Conservation (phyloP, 2,888 invertebrate species). For the Desoria tigrina region DNA sequence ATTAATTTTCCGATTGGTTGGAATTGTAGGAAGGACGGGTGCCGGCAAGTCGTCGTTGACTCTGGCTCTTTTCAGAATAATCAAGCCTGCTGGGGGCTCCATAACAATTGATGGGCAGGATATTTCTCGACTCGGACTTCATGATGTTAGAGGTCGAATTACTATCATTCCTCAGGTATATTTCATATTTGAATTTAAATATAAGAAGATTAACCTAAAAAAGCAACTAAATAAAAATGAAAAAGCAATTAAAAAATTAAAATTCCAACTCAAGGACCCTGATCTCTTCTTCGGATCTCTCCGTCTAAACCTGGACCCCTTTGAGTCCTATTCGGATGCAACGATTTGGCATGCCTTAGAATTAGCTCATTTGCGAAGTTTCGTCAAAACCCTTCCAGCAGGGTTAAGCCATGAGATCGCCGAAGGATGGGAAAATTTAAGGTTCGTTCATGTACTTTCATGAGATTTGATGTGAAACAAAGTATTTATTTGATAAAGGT, state of each 20-base stretch:
- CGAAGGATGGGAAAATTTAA: conserved; percentile 85
- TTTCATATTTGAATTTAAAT: background rate
- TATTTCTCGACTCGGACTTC: conserved; percentile 78
- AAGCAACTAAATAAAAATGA: background rate
- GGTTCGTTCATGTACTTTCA: conserved; percentile 43
- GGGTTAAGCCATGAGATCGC: conserved; percentile 80
- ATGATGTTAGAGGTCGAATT: conserved; percentile 77
- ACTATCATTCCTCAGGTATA: conserved; percentile 73
- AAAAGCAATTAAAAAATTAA: no score
- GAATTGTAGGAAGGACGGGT: conserved; percentile 86
- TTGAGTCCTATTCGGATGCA: conserved; percentile 73
- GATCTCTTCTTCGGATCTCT: conserved; percentile 90
- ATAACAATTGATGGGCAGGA: conserved; percentile 83
- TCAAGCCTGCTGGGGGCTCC: conserved; percentile 77
- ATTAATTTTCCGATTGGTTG: conserved; percentile 60
- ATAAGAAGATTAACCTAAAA: conserved; percentile 1
- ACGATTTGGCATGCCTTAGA: conserved; percentile 86
- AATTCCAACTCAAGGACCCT: conserved; percentile 76
- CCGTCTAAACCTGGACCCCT: conserved; percentile 90
- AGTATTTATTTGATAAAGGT: no score
- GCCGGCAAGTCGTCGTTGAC: conserved; percentile 78
- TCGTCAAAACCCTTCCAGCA: conserved; percentile 74
- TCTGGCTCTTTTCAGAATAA: conserved; percentile 82
- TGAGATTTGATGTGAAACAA: background rate
- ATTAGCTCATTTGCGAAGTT: conserved; percentile 83